Evolutionary conservation across 92 coral and sea anemone species (phyloP).

Genomic region (Actinostola sp.): DNA sequence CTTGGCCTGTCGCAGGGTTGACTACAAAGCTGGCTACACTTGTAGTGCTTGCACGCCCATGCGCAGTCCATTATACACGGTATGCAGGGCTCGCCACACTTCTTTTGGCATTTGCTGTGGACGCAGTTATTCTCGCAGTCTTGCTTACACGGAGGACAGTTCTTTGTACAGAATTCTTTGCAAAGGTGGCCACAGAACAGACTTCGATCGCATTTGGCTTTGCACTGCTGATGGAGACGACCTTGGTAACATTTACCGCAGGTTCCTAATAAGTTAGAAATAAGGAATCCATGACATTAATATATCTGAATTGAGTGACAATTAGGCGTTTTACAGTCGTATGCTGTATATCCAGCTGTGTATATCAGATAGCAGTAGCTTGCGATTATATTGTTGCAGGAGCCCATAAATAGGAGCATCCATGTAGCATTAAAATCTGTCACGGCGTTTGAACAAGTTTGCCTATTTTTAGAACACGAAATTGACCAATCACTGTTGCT

Average conservation of each 20-base stretch:
- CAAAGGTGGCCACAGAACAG: slow-evolving; percentile 90
- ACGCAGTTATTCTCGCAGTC: slow-evolving; percentile 73
- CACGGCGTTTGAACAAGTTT: no score
- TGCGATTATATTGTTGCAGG: no score
- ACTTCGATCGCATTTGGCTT: slow-evolving; percentile 67
- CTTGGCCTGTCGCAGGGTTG: slow-evolving; percentile 78
- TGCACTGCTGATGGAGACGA: slow-evolving; percentile 78
- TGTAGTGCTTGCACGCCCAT: slow-evolving; percentile 76
- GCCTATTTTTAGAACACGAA: no score
- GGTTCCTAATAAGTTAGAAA: slow-evolving; percentile 48
- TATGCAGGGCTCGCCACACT: slow-evolving; percentile 85
- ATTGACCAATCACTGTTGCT: no score
- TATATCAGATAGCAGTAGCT: no score
- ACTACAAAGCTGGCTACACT: slow-evolving; percentile 75
- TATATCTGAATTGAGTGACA: background rate
- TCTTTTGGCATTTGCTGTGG: slow-evolving; percentile 81
- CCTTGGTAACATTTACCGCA: slow-evolving; percentile 78
- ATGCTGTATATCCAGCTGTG: no score
- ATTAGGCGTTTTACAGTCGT: no score
- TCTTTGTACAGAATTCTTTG: slow-evolving; percentile 77
- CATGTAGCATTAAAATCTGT: no score
- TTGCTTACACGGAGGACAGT: slow-evolving; percentile 87
- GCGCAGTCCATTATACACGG: slow-evolving; percentile 72
- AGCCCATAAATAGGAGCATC: no score
- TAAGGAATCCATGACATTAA: background rate